Evolutionary conservation across 37 sponge, comb jelly and placozoan species (phyloP), one percentile per base, ranked within the genome.

Genomic region (Chondrosia reniformis): DNA sequence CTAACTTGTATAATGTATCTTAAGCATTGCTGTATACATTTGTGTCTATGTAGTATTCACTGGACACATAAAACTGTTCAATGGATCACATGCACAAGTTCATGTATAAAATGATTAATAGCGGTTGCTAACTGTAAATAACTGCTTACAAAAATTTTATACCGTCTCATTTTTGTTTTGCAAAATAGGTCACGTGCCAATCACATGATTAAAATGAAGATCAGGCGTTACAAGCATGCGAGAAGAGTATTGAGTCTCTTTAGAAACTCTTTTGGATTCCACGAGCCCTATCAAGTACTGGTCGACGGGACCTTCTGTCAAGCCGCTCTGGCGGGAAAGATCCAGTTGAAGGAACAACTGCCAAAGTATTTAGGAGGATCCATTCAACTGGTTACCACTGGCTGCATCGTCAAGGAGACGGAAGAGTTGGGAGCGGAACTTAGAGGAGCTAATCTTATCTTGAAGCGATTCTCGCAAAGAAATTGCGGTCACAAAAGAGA

Each of bases 261-360:
- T 56, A 87, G 89, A 74, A 75, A 84, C 19, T 83, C 46, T 25
- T 96, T 89, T 76, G 88, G 86, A 13, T 41, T 92, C 22, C 84
- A 84, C 9, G 85, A 96, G 66, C 96, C 96, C 0, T 96, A 84
- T 63, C 93, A 96, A 75, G 82, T 96, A 17, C 80, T 96, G 39
- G 94, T 93, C 13, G 94, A 93, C 76, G 97, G 97, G 5, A 97
- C 94, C 0, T 97, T 97, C 81, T 80, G 89, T 81, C 92, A 90
- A 39, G 97, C 94, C 28, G 97, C 97, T 31, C 79, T 97, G 49
- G 82, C 84, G 41, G 89, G 91, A 5, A 90, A 93, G 76, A 90
- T 97, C 17, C 73, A 91, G 40, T 80, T 97, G 33, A 90, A 87
- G 42, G 92, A 93, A 41, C 97, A 97, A 63, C 86, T 97, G 25